Conservation (phyloP, 2,797 vertebrate genomes). For the Molossus molossus region DNA sequence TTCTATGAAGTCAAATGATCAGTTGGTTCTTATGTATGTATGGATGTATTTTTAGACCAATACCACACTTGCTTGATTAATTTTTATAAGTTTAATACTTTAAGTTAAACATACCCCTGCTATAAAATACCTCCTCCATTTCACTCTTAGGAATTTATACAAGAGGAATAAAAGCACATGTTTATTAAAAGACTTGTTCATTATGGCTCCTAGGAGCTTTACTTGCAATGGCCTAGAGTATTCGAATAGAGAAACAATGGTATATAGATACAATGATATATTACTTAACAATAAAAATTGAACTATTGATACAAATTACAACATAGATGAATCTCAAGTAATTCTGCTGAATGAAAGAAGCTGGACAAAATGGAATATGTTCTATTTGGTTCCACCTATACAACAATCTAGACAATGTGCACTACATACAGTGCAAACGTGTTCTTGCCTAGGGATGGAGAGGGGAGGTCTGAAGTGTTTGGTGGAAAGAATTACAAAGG, state of each 20-base stretch:
- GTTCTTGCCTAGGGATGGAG: background rate
- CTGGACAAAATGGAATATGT: background rate
- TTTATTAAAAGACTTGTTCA: background rate
- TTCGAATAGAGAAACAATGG: background rate
- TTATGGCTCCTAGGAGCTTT: background rate
- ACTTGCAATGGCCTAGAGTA: background rate
- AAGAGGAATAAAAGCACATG: background rate
- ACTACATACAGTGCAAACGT: background rate
- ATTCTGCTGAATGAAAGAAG: background rate
- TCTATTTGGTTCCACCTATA: background rate
- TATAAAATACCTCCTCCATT: background rate
- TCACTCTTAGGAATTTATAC: background rate
- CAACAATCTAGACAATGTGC: background rate
- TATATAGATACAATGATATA: background rate
- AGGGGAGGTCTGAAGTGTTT: background rate
- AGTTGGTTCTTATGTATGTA: background rate
- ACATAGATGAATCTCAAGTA: background rate
- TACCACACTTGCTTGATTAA: background rate
- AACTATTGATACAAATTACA: background rate
- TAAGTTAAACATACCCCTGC: background rate
- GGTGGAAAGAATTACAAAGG: background rate
- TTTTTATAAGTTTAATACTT: background rate
- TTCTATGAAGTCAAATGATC: background rate
- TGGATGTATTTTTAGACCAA: background rate
- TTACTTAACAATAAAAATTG: background rate